Conservation (phyloP, 2,797 vertebrate genomes). For the Anas capensis region DNA sequence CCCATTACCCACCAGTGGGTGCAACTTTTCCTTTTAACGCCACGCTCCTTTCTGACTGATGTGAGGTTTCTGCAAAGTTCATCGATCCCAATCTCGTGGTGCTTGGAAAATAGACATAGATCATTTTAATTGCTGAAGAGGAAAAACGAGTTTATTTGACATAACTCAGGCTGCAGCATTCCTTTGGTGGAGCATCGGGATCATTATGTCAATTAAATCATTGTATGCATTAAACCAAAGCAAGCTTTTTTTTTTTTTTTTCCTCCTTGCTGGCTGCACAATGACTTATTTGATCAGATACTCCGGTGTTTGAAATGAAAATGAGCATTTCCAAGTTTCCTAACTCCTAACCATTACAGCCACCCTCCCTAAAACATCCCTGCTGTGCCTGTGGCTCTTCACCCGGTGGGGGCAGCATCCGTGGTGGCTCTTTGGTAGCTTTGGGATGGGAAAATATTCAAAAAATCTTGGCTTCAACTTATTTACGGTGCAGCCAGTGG, state of each 20-base stretch:
- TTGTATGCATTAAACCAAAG: rapidly evolving
- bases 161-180: background rate
- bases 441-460: background rate
- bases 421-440: background rate
- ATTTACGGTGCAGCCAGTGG: background rate
- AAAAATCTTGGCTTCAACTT: background rate
- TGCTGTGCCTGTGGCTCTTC: background rate
- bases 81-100: background rate
- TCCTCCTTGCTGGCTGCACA: background rate
- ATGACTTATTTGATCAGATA: background rate
- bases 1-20: background rate
- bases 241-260: background rate
- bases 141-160: background rate
- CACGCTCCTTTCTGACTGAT: background rate
- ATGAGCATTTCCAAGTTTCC: background rate
- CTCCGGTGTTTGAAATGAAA: background rate
- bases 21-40: background rate
- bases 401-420: rapidly evolving
- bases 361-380: rapidly evolving
- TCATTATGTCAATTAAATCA: background rate
- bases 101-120: background rate
- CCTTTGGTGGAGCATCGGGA: background rate
- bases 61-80: background rate
- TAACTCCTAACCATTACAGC: background rate
- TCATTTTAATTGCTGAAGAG: background rate